Conservation (phyloP, 1,140 invertebrate species). For the Cephus cinctus region DNA sequence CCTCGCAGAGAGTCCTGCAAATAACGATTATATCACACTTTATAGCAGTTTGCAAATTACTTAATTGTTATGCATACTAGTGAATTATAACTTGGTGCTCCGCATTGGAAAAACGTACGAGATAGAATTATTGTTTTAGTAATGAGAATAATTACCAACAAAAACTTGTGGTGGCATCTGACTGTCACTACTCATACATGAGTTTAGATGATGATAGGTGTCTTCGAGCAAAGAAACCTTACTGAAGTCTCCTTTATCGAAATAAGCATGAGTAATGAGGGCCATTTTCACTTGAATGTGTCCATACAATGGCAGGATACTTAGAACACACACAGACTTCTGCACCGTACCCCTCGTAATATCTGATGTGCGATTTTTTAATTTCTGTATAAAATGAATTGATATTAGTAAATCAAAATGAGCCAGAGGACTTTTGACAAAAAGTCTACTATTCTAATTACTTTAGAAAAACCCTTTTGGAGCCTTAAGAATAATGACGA, state of each 20-base stretch:
- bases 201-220: constrained; percentile 90
- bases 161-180: constrained; percentile 72
- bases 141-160: constrained; percentile 68
- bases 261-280: constrained; percentile 95
- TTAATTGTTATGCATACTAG: too few species aligned
- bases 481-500: too few species aligned
- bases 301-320: constrained; percentile 85
- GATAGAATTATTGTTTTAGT: too few species aligned
- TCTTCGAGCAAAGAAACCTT: constrained; percentile 88
- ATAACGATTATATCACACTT: constrained; percentile 8
- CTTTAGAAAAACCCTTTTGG: too few species aligned
- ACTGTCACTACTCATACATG: constrained; percentile 71
- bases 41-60: too few species aligned
- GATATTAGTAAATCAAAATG: too few species aligned
- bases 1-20: constrained; percentile 74
- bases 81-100: too few species aligned
- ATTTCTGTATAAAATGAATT: constrained; percentile 66
- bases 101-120: too few species aligned
- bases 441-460: too few species aligned
- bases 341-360: constrained; percentile 94
- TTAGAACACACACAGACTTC: constrained; percentile 91
- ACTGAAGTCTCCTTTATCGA: constrained; percentile 92
- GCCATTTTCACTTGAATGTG: constrained; percentile 94
- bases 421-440: too few species aligned
- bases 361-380: constrained; percentile 93